Evolutionary conservation across 2,888 invertebrate species (phyloP), one percentile per base, ranked within the genome.

Genomic region (Chaitophorus viminalis): DNA sequence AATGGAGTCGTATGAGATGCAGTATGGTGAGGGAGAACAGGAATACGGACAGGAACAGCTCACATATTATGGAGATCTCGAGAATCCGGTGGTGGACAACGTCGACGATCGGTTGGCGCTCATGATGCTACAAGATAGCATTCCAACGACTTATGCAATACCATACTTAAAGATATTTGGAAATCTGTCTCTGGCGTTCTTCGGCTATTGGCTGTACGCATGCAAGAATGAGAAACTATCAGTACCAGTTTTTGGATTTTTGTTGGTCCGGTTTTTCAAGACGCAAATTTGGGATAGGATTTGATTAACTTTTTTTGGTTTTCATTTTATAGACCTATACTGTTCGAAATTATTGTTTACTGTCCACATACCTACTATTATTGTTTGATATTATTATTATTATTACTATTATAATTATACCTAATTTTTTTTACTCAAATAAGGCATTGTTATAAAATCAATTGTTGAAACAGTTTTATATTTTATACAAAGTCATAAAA

Each of bases 151-250:
- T 0, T 33, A 82, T 8, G 9, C 39, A 11, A 29, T 82, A 1
- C 79, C 87, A 33, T 87, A 87, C n/a, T 65, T 87, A 60, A 81
- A 81, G 31, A 60, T 87, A 29, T 81, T 87, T n/a, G 87, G 87
- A 25, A 87, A 87, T 29, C 2, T 87, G 39, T 87, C 87, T 3
- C 29, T 96, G 90, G 93, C 96, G 89, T 90, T 94, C 68, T 93
- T 96, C 25, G 96, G 96, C 39, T 94, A 95, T 91, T 96, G 96
- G 94, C 93, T 96, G 65, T 96, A 96, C 91, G 92, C 96, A 88
- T 96, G 96, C 91, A 95, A 95, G 90, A 95, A 95, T 91, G 95
- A 96, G 91, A 93, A 95, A 89, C 93, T 96, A 79, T 95, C 96
- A n/a, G 93, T 96, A 90, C 96, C 96, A 60, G 94, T 96, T 90